Percentiles rank a stretch among this genome's conserved stretches.
These are phyloP conservation scores for Macroteleia sp. DNA, from an alignment of 2,888 invertebrate genomes.

Conservation along the genomic window DNA sequence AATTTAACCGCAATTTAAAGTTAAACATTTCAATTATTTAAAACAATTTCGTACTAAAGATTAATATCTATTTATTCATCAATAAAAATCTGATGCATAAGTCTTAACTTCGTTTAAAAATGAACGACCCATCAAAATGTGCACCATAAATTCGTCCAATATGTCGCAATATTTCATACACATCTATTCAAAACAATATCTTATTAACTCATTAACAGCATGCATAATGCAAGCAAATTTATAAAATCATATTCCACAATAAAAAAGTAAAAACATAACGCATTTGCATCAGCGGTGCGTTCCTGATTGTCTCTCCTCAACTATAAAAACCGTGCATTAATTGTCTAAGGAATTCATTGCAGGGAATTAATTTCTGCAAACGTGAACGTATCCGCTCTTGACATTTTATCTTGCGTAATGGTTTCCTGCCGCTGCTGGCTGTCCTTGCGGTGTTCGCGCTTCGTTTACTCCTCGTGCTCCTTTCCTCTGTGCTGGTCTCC, in stretches of 20 bases:
- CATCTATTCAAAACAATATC: background rate
- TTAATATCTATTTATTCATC: too few species aligned
- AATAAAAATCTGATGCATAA: too few species aligned
- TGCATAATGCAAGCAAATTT: slow-evolving; percentile 10
- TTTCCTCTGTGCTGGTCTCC: slow-evolving; percentile 1
- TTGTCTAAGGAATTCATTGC: slow-evolving; percentile 47
- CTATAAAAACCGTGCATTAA: slow-evolving; percentile 42
- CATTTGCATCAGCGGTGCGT: slow-evolving; percentile 24
- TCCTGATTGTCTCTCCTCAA: slow-evolving; percentile 18
- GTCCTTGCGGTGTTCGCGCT: slow-evolving; percentile 61
- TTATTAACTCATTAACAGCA: slow-evolving; percentile 12
- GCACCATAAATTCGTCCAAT: too few species aligned
- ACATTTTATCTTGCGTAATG: slow-evolving; percentile 61
- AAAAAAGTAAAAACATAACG: background rate
- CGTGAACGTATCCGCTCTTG: slow-evolving; percentile 41
- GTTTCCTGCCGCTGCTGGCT: slow-evolving; percentile 52
- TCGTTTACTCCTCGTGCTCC: slow-evolving; percentile 47
- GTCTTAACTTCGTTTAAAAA: too few species aligned
- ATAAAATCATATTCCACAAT: background rate
- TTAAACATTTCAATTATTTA: too few species aligned
- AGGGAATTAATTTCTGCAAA: slow-evolving; percentile 47
- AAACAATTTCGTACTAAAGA: too few species aligned
- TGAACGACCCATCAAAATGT: too few species aligned
- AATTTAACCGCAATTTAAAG: too few species aligned
- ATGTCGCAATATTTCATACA: background rate